phyloP scores from a whole-genome alignment of 2,888 invertebrate genomes.

The Hemicrepidius hirtus region DNA sequence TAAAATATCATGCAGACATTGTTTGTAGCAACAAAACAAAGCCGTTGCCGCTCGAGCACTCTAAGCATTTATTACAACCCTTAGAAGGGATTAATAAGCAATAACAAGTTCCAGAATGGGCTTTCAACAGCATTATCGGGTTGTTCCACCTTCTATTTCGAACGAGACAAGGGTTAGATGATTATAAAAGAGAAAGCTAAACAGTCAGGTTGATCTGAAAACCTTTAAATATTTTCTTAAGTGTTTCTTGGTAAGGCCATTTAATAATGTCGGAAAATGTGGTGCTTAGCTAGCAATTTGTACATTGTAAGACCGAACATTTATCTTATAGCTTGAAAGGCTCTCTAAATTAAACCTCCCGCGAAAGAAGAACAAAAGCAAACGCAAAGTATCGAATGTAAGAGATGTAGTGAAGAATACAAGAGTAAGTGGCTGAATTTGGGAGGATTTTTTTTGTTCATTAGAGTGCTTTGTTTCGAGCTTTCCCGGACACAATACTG shows the following conservation, averaged over 20 bases:
- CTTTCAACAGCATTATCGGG: not conserved
- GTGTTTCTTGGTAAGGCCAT: slow-evolving; percentile 1
- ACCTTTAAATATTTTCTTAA: not conserved
- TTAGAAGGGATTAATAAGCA: slow-evolving; percentile 12
- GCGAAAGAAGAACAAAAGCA: slow-evolving; percentile 4
- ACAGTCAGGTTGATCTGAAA: not conserved
- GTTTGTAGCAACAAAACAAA: slow-evolving; percentile 7
- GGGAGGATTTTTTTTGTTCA: not conserved
- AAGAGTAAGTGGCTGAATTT: not conserved
- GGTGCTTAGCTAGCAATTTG: slow-evolving; percentile 19
- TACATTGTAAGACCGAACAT: slow-evolving; percentile 19
- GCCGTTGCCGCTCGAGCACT: not conserved
- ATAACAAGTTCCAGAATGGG: not conserved
- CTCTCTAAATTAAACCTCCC: slow-evolving; percentile 21
- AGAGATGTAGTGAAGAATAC: not conserved
- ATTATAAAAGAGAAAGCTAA: slow-evolving; percentile 1
- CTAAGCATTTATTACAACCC: not conserved
- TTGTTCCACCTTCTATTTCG: not conserved
- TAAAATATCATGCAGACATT: not conserved
- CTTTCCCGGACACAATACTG: slow-evolving; percentile 1
- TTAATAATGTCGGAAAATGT: slow-evolving; percentile 19
- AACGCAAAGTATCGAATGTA: slow-evolving; percentile 10
- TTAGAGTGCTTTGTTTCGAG: not conserved
- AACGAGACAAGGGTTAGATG: not conserved
- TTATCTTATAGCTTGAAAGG: slow-evolving; percentile 21